Base-by-base conservation (phyloP, 92 coral and sea anemone genomes). In the Diadumene lineata region DNA sequence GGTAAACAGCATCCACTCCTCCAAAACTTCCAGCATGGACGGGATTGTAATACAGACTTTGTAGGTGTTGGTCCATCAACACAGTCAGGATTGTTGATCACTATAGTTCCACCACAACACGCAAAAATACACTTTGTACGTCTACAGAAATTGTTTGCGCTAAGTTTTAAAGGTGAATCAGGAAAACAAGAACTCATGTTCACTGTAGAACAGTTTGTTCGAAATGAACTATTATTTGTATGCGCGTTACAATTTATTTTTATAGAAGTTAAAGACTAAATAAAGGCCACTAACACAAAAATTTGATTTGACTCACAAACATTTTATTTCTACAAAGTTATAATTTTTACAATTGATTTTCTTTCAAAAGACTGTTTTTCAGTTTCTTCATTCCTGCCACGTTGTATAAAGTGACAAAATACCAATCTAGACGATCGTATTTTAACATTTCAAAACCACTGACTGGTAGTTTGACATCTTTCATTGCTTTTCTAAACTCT, bases 11-110 rank as follows among this genome's bases (percentile, higher is more conserved):
- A 27, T 70, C 80, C 34, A 65, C 64, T 0, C 80, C 80, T 7
- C 80, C 74, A 60, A 74, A 73, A 74, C 85, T 46, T 50, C 79
- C 68, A 50, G 80, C 73, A 63, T 56, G 74, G 43, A 31, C 53
- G 48, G 76, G 74, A 70, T 70, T 38, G 65, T 70, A 51, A 25
- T 70, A 70, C 25, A 70, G 76, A 51, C 31, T 70, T 70, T 30
- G 79, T 43, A 75, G 70, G 44, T 75, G 30, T 50, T 62, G 71
- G 2, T 75, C 80, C 80, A 75, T 75, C 72, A 19, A 70, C 29
- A 30, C 24, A 53, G 22, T 78, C 76, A 10, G 55, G 26, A 19
- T 31, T 70, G 21, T 69, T 75, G 8, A 70, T 63, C 11, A 79
- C 58, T 0, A 79, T 43, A 46, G 69, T 34, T 13, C 75, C 79